Evolutionary conservation across 2,888 invertebrate genomes (phyloP).

Genomic region (Hydrotaea diabolus): DNA sequence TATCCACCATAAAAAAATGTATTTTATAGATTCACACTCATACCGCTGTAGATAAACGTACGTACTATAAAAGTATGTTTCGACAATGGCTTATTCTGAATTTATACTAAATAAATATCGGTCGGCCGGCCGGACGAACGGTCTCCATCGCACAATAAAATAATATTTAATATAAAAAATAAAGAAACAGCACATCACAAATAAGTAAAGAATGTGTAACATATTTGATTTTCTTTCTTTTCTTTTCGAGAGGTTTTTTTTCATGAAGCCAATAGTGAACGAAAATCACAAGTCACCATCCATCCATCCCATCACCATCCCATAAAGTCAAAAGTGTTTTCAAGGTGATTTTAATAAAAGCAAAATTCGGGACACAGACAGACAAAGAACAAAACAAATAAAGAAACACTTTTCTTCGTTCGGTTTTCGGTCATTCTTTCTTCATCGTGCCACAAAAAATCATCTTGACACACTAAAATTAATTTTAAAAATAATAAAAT

Average conservation of each 20-base stretch:
- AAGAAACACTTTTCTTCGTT: background rate
- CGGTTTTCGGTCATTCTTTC: background rate
- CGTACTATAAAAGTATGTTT: too few species aligned
- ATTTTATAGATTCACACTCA: background rate
- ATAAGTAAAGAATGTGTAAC: constrained; percentile 32
- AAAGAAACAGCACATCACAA: background rate
- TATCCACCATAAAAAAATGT: background rate
- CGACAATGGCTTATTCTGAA: background rate
- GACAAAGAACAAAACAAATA: background rate
- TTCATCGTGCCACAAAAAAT: background rate
- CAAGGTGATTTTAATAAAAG: constrained; percentile 47
- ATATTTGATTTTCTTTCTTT: background rate
- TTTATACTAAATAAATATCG: constrained; percentile 7
- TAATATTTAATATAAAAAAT: background rate
- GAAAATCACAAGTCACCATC: constrained; percentile 37
- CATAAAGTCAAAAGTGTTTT: constrained; percentile 34
- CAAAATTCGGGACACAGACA: background rate
- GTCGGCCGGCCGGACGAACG: background rate
- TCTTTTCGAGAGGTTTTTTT: background rate
- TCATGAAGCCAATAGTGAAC: constrained; percentile 22
- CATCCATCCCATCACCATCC: constrained; percentile 17
- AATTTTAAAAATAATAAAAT: constrained; percentile 13
- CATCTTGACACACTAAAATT: constrained; percentile 18
- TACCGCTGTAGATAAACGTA: background rate
- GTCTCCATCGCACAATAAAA: background rate